phyloP scores from a whole-genome alignment of 2,797 vertebrate genomes.

The Spea hammondii region DNA sequence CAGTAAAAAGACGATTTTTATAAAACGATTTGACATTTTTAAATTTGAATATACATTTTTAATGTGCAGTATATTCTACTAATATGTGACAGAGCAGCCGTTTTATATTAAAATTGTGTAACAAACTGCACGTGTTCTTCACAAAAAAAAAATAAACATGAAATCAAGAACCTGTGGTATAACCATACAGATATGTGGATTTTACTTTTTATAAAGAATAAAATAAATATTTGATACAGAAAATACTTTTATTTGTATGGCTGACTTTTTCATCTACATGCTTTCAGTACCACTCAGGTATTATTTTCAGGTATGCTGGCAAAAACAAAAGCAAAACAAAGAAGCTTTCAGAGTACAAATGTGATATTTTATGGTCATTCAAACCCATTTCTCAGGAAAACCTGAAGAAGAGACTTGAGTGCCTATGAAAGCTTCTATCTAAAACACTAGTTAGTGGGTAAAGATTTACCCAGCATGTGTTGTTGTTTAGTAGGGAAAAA shows the following conservation, averaged over 20 bases:
- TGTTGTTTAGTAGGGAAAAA: neutral
- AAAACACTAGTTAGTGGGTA: constrained; percentile 9
- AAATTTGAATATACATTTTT: too few species aligned
- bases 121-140: too few species aligned
- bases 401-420: constrained; percentile 15
- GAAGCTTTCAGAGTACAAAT: constrained; percentile 13
- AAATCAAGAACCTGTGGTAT: too few species aligned
- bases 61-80: too few species aligned
- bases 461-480: constrained; percentile 6
- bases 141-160: too few species aligned
- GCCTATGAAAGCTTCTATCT: constrained; percentile 17
- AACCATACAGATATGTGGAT: too few species aligned
- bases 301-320: constrained; percentile 9
- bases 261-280: constrained; percentile 20
- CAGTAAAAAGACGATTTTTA: too few species aligned
- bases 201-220: constrained; percentile 1
- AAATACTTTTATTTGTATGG: constrained; percentile 9
- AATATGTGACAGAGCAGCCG: too few species aligned
- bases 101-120: too few species aligned
- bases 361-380: constrained; percentile 12
- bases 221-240: constrained; percentile 9
- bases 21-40: too few species aligned
- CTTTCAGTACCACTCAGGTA: constrained; percentile 17
- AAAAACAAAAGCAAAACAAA: constrained; percentile 10
- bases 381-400: constrained; percentile 14